Evolutionary conservation across 2,888 invertebrate species (phyloP), one percentile per base, ranked within the genome.

Genomic region (Caenorhabditis sp.): DNA sequence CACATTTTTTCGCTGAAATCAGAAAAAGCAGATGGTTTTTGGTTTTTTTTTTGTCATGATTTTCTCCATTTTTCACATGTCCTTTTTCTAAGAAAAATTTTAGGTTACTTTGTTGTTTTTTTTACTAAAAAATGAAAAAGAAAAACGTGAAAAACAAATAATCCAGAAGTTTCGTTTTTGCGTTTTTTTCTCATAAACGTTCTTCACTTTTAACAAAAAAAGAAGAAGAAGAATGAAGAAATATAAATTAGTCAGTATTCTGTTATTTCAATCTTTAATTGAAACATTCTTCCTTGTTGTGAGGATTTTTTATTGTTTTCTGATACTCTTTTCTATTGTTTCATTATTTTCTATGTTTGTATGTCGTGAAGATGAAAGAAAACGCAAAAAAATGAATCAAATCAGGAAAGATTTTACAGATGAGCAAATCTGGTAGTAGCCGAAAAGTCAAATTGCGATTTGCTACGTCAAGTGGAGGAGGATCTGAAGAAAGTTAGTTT

Each of bases 381-480:
- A 4, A 31, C 31, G 10, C n/a, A 31, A 43, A 43, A 17, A 17
- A 43, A 14, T 17, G 43, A 10, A 43, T 43, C 43, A 12, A 43
- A 43, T 43, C 17, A 43, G 10, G 31, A 21, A 53, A 3, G 20
- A 20, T 67, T 27, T 72, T 72, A 72, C 72, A 72, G 72, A 72
- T 72, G 72, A 72, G 72, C 67, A 72, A 72, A 59, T 65, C 67
- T 59, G 69, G 60, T 36, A 63, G 68, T 60, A 64, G 63, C 56
- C 58, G 70, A 52, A 72, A 67, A 67, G 64, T 67, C 38, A 72
- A 72, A 59, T 63, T 72, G 64, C 67, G 72, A 64, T 72, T 72
- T 57, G 72, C 72, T n/a, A 58, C 67, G 43, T 43, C 43, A 17
- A 43, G 43, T 43, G 43, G 17, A 25, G 23, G 26, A 26, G 26